These are phyloP conservation scores for Epicauta chinensis DNA, from an alignment of 1,140 invertebrate genomes.

Conservation along the genomic window DNA sequence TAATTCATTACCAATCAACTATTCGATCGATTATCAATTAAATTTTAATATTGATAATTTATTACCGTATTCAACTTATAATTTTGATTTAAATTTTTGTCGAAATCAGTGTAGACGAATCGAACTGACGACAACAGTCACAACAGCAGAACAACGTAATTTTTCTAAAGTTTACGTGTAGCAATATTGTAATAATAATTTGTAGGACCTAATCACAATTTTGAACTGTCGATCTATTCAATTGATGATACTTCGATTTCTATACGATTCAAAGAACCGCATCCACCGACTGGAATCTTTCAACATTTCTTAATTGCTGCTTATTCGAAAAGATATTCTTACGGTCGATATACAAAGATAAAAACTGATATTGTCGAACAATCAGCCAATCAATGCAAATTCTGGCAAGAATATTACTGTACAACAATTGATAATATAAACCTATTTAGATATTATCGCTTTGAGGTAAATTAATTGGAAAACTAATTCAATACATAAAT, in stretches of 20 bases:
- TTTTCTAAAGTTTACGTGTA: too few relatives aligned
- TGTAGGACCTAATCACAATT: neutral
- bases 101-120: neutral
- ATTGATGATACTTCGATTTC: neutral
- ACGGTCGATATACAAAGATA: too few relatives aligned
- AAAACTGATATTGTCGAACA: too few relatives aligned
- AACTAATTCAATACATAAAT: too few relatives aligned
- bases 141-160: too few relatives aligned
- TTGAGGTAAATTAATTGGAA: too few relatives aligned
- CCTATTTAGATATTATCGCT: neutral
- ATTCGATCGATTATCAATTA: too few relatives aligned
- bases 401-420: constrained; percentile 1
- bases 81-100: neutral
- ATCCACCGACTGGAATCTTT: neutral
- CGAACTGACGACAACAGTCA: neutral
- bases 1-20: too few relatives aligned
- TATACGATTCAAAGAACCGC: neutral
- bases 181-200: neutral
- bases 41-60: neutral
- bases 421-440: neutral
- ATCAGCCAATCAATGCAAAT: neutral
- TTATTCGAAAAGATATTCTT: neutral
- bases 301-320: neutral
- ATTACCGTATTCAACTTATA: neutral
- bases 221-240: neutral